Evolutionary conservation across 53 echinoderm and acorn worm species (phyloP).

Genomic region (Paelopatides confundens): DNA sequence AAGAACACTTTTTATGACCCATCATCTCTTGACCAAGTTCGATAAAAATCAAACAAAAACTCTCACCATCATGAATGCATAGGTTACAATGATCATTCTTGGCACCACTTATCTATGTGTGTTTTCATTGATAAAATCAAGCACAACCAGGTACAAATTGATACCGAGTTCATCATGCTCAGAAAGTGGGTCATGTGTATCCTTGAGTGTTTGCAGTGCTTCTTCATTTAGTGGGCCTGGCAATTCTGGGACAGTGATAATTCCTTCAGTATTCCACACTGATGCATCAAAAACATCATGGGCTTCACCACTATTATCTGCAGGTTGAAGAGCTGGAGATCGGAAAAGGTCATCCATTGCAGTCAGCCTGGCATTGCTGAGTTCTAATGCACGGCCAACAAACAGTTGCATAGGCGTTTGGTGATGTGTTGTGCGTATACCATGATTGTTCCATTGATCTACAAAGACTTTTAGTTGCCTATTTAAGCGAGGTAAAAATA

Average conservation of each 20-base stretch:
- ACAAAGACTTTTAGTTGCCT: no score
- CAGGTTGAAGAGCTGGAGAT: no score
- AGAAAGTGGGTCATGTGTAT: background rate
- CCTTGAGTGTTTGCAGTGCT: background rate
- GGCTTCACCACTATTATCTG: no score
- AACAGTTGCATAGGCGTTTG: conserved; percentile 62
- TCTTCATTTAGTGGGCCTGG: background rate
- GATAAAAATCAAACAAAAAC: no score
- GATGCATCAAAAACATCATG: background rate
- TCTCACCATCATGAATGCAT: no score
- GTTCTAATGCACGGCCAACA: conserved; percentile 30
- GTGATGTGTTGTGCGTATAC: conserved; percentile 52
- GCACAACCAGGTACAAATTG: background rate
- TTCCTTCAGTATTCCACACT: background rate
- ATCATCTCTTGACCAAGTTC: no score
- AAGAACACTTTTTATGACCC: no score
- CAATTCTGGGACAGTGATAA: background rate
- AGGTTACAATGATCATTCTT: no score
- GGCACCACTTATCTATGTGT: no score
- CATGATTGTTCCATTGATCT: conserved; percentile 67
- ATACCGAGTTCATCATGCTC: background rate
- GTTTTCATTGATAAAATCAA: background rate
- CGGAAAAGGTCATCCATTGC: background rate
- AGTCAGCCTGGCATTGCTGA: background rate
- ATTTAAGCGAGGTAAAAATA: no score